Evolutionary conservation across 2,888 invertebrate species (phyloP), one percentile per base, ranked within the genome.

Genomic region (Julus scanicus): DNA sequence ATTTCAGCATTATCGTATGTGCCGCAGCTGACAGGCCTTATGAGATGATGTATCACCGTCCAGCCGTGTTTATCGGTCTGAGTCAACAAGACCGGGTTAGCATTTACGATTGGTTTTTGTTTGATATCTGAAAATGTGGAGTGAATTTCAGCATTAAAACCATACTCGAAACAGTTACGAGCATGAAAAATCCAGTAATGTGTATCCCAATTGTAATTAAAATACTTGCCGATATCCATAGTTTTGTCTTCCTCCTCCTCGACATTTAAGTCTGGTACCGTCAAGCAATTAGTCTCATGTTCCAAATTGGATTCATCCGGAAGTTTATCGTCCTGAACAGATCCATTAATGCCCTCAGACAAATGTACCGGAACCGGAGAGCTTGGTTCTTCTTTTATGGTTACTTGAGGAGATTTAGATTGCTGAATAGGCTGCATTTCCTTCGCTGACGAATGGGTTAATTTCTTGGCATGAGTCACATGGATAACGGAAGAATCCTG

Each of bases 1-100:
- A 93, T 90, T 49, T 91, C 91, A 20, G 91, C 91, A 89, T 92
- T 92, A 89, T 92, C 92, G 89, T 91, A 93, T n/a, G 92, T 91
- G 17, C 91, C 92, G 71, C 91, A 90, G 1, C 91, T 90, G 4
- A 92, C 90, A 1, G 93, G 92, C 57, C 90, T 91, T 49, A 92
- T 92, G 29, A 92, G 90, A 89, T 92, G 91, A 89, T 92, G 92
- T 20, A 92, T 89, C 1, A 91, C 91, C 2, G 92, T 92, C 91
- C 91, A 91, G 40, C 92, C 92, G 87, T 91, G 90, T 37, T 89
- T 89, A 90, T 93, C 93, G 84, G 89, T 89, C 5, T 90, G 90
- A 15, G 90, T 90, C 44, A 92, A 87, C 87, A 91, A 90, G 2
- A 92, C 91, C n/a, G 90, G 84, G 88, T 91, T 92, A 4, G 91